Evolutionary conservation across 2,888 invertebrate species (phyloP).

Genomic region (Drosophila mayaguana): DNA sequence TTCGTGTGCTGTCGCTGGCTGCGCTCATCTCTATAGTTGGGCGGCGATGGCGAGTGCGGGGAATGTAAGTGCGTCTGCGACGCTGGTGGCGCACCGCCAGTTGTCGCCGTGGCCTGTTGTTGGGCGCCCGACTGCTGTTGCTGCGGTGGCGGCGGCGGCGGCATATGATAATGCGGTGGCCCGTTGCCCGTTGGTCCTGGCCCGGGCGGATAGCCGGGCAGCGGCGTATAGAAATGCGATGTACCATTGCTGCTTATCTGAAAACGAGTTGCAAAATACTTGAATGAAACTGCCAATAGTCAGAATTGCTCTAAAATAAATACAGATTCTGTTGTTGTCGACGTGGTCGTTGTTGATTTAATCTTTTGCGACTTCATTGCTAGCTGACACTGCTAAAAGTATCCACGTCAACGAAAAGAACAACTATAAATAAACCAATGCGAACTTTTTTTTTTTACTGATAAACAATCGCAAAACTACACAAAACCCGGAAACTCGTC

Average conservation of each 20-base stretch:
- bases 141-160: conserved; percentile 69
- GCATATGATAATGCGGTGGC: conserved; percentile 83
- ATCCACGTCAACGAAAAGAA: conserved; percentile 47
- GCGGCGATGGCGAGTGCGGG: conserved; percentile 89
- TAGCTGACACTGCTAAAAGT: conserved; percentile 11
- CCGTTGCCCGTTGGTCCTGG: conserved; percentile 86
- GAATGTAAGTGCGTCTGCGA: conserved; percentile 86
- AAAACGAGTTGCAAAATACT: neutral
- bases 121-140: conserved; percentile 38
- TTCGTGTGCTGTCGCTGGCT: conserved; percentile 92
- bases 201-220: conserved; percentile 86
- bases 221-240: conserved; percentile 89
- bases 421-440: conserved; percentile 34
- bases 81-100: conserved; percentile 52
- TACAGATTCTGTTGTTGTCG: conserved; percentile 27
- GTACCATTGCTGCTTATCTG: conserved; percentile 90
- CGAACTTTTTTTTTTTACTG: conserved; percentile 16
- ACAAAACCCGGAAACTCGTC: conserved; percentile 7
- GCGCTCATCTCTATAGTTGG: conserved; percentile 91
- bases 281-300: neutral
- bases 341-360: conserved; percentile 38
- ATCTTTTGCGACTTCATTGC: conserved; percentile 35
- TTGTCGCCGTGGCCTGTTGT: conserved; percentile 74
- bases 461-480: conserved; percentile 25
- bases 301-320: neutral